Percentiles rank a stretch among this genome's conserved stretches.
Evolutionary conservation across 2,797 vertebrate species (phyloP).

Genomic region (Dendrocincla tyrannina): DNA sequence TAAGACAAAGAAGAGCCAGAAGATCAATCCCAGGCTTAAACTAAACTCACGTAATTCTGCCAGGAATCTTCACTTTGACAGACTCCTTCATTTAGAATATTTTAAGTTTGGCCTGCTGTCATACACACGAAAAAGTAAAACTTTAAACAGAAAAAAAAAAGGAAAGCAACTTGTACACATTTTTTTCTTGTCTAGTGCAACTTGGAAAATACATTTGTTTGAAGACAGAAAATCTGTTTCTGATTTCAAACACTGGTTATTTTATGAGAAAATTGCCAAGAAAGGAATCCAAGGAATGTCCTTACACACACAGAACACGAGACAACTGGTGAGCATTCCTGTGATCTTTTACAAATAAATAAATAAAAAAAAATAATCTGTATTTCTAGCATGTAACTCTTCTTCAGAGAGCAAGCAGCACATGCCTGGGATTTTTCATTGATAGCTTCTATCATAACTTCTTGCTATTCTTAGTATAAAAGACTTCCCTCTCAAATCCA

Average conservation of each 20-base stretch:
- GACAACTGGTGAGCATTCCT: slow-evolving; percentile 77
- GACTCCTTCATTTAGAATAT: neutral
- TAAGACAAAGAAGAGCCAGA: neutral
- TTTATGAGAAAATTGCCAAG: slow-evolving; percentile 71
- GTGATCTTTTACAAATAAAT: neutral
- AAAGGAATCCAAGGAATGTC: slow-evolving; percentile 80
- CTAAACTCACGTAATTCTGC: neutral
- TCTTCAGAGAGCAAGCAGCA: slow-evolving; percentile 61
- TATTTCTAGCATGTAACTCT: slow-evolving; percentile 49
- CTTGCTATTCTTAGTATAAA: slow-evolving; percentile 77
- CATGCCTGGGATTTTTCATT: slow-evolving; percentile 75
- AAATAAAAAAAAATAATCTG: neutral
- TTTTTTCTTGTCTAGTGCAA: neutral
- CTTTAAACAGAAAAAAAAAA: neutral
- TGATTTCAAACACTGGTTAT: slow-evolving; percentile 74
- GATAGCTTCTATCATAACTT: slow-evolving; percentile 66
- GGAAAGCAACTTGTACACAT: neutral
- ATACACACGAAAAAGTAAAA: neutral
- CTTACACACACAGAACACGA: slow-evolving; percentile 61
- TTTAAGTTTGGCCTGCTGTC: neutral
- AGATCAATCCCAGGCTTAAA: neutral
- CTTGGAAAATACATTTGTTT: slow-evolving; percentile 71
- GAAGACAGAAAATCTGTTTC: slow-evolving; percentile 75
- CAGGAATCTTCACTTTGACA: neutral
- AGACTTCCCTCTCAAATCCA: slow-evolving; percentile 66